These are phyloP conservation scores for Diphyllodes magnificus DNA, from an alignment of 2,113 vertebrate genomes.

Conservation along the genomic window DNA sequence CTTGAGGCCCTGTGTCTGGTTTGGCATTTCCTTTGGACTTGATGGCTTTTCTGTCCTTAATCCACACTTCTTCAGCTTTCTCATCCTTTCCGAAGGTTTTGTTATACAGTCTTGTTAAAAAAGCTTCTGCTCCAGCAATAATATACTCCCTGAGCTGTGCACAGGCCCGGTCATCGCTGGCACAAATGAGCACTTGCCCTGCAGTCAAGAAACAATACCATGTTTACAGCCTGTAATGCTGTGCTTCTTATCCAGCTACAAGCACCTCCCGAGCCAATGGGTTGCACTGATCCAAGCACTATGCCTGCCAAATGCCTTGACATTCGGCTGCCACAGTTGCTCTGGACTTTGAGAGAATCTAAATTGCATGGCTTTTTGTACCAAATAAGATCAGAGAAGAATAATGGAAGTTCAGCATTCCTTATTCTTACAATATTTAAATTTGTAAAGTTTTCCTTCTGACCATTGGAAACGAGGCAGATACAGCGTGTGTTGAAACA, in stretches of 20 bases:
- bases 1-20: conserved; percentile 50
- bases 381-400: background rate
- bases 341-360: background rate
- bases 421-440: background rate
- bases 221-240: background rate
- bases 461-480: background rate
- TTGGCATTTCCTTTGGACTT: conserved; percentile 48
- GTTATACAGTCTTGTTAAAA: conserved; percentile 82
- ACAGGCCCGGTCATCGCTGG: conserved; percentile 92
- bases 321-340: background rate
- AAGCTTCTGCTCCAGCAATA: conserved; percentile 74
- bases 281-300: background rate
- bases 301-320: background rate
- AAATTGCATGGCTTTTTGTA: background rate
- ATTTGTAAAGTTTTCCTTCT: background rate
- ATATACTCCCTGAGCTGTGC: conserved; percentile 91
- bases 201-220: background rate
- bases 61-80: conserved; percentile 60
- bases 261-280: background rate
- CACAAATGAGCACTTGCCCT: conserved; percentile 93
- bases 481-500: background rate
- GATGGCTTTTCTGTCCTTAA: conserved; percentile 46
- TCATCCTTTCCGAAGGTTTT: conserved; percentile 84
- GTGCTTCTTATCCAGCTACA: background rate
- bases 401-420: background rate